Evolutionary conservation across 2,797 vertebrate species (phyloP), one percentile per base, ranked within the genome.

Genomic region (Tenualosa thibaudeaui): DNA sequence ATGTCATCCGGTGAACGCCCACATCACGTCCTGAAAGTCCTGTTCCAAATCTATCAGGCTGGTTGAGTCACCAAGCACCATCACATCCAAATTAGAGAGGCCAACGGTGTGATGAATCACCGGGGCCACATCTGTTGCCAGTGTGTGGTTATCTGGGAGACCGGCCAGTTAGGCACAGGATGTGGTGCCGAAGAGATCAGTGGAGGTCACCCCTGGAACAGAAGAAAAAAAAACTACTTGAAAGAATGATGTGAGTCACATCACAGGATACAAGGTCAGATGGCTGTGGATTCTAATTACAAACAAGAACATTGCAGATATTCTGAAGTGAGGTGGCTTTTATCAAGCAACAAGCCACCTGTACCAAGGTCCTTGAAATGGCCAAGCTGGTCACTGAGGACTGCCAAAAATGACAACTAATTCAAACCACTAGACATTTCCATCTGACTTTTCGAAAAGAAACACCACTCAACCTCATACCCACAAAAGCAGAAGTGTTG

Each of bases 401-500:
- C 13, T 19, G 15, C 17, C 71, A 43, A 75, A 75, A 46, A 43
- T 78, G 71, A 26, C 68, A 17, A 75, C 68, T 19, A 78, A 43
- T 71, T 22, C 17, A 78, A 40, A 46, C 71, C 8, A 2, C n/a
- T 8, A 78, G 71, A 78, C 15, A 78, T 43, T 43, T 78, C 17
- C 71, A 46, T 9, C 37, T 71, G 65, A 71, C 62, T 31, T 31
- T 13, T 31, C 6, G 15, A 17, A 31, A 78, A 71, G 19, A 78
- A 78, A 78, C 1, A 6, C 71, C 12, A 19, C 17, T 10, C 71
- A 46, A 8, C 71, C 40, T 51, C 71, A 22, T 4, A 46, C 37
- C 71, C 37, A 46, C 37, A 37, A 78, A 78, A 78, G 37, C 71
- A 78, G 71, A 78, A 78, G 71, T 75, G 10, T 22, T 78, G 71